phyloP scores from a whole-genome alignment of 2,797 vertebrate genomes.

The Gila robusta region DNA sequence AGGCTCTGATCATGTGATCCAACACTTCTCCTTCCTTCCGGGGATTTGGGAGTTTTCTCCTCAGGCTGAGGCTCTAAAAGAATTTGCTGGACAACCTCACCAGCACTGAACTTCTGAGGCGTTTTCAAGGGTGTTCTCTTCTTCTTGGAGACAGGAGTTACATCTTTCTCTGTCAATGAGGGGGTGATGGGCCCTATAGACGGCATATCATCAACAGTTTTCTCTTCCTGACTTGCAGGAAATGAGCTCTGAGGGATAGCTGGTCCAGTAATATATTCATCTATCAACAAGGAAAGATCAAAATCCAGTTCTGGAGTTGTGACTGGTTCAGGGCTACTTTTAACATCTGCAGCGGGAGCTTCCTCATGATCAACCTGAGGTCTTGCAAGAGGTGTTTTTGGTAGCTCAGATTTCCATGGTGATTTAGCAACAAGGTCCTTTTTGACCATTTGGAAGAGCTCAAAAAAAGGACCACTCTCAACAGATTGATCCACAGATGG shows the following conservation, averaged over 20 bases:
- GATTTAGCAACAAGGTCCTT: constrained; percentile 79
- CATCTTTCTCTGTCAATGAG: neutral
- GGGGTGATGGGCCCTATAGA: constrained; percentile 20
- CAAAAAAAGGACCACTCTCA: constrained; percentile 78
- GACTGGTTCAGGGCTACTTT: too few species aligned
- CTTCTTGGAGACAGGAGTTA: constrained; percentile 55
- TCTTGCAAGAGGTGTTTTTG: constrained; percentile 72
- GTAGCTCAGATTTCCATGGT: constrained; percentile 67
- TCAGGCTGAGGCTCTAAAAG: neutral
- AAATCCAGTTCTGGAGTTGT: too few species aligned
- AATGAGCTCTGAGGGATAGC: neutral
- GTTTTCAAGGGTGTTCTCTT: constrained; percentile 52
- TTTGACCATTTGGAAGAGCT: constrained; percentile 89
- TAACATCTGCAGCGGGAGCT: neutral
- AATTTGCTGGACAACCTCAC: constrained; percentile 59
- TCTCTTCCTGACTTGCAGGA: neutral
- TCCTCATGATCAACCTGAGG: constrained; percentile 25
- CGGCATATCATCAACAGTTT: constrained; percentile 33
- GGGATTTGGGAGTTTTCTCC: constrained; percentile 62
- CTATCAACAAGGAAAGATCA: accelerated
- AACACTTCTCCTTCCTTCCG: constrained; percentile 68
- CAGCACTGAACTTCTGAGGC: constrained; percentile 65
- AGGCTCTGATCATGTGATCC: constrained; percentile 52
- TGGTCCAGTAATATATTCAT: neutral
- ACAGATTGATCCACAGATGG: too few species aligned